Percentiles rank a stretch among this genome's conserved stretches.
These are phyloP conservation scores for Agapornis canus DNA, from an alignment of 2,797 vertebrate genomes.

Conservation along the genomic window DNA sequence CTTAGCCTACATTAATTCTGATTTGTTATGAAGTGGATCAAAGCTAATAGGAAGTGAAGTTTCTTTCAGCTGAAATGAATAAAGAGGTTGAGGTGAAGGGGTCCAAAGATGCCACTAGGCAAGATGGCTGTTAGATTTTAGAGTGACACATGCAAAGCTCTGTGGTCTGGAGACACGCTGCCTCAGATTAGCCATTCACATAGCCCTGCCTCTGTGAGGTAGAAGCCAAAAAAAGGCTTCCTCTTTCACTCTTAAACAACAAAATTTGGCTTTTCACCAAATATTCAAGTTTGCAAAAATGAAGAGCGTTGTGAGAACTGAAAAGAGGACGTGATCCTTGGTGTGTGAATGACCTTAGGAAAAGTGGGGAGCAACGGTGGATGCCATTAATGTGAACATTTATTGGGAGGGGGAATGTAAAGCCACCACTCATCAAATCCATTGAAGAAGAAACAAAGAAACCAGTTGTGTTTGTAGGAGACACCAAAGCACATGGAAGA, in stretches of 20 bases:
- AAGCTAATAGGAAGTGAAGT: constrained; percentile 68
- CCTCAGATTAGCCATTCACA: neutral
- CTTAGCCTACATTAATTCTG: constrained; percentile 56
- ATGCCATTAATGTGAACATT: neutral
- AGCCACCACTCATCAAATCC: neutral
- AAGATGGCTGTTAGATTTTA: constrained; percentile 15
- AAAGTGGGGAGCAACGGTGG: neutral
- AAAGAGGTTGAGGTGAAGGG: constrained; percentile 6
- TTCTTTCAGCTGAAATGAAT: constrained; percentile 58
- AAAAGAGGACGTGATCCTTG: neutral
- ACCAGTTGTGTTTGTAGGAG: neutral
- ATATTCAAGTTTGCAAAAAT: neutral
- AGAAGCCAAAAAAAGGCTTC: neutral
- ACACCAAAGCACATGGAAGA: neutral
- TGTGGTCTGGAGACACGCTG: neutral
- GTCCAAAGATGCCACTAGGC: neutral
- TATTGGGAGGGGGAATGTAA: neutral
- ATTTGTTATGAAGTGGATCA: constrained; percentile 55
- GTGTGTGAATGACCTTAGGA: neutral
- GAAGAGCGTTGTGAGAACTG: neutral
- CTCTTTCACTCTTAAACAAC: neutral
- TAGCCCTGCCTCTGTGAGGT: neutral
- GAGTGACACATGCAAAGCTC: neutral
- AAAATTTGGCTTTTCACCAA: neutral
- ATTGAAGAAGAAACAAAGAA: neutral